phyloP scores from a whole-genome alignment of 1,140 invertebrate species.

The Achroia grisella region DNA sequence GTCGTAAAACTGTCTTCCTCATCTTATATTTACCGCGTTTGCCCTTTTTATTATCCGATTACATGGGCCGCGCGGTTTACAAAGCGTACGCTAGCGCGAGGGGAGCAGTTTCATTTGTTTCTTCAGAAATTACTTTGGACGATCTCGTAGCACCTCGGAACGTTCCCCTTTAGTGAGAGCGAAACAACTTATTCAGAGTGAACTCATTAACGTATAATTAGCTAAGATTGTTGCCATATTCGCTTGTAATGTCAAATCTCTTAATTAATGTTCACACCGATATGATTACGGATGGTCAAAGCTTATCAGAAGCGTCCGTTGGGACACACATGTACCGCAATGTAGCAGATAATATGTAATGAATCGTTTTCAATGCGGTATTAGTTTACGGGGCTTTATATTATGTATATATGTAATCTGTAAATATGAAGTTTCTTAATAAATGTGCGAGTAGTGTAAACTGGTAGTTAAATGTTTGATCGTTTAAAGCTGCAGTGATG shows the following conservation, averaged over 20 bases:
- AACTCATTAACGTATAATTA: slow-evolving; percentile 52
- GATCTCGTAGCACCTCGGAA: slow-evolving; percentile 24
- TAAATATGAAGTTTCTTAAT: not conserved
- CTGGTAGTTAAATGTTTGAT: slow-evolving; percentile 32
- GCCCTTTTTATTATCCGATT: slow-evolving; percentile 74
- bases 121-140: slow-evolving; percentile 66
- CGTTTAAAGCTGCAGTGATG: slow-evolving; percentile 16
- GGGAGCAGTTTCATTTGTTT: slow-evolving; percentile 72
- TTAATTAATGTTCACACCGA: slow-evolving; percentile 62
- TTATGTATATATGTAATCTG: not conserved
- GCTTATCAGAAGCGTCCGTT: slow-evolving; percentile 49
- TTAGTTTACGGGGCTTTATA: no score
- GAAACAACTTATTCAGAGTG: slow-evolving; percentile 30
- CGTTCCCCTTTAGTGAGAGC: slow-evolving; percentile 18
- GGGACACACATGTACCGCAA: slow-evolving; percentile 33
- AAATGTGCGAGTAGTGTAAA: slow-evolving; percentile 11
- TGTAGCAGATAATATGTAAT: slow-evolving; percentile 18
- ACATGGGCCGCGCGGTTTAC: slow-evolving; percentile 67
- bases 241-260: slow-evolving; percentile 35
- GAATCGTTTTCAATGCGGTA: slow-evolving; percentile 23
- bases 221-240: slow-evolving; percentile 41
- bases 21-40: slow-evolving; percentile 74
- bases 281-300: slow-evolving; percentile 54
- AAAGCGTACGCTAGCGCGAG: slow-evolving; percentile 59
- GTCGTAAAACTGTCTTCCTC: slow-evolving; percentile 74